Conservation (phyloP, 2,797 vertebrate species). For the Catharus ustulatus region DNA sequence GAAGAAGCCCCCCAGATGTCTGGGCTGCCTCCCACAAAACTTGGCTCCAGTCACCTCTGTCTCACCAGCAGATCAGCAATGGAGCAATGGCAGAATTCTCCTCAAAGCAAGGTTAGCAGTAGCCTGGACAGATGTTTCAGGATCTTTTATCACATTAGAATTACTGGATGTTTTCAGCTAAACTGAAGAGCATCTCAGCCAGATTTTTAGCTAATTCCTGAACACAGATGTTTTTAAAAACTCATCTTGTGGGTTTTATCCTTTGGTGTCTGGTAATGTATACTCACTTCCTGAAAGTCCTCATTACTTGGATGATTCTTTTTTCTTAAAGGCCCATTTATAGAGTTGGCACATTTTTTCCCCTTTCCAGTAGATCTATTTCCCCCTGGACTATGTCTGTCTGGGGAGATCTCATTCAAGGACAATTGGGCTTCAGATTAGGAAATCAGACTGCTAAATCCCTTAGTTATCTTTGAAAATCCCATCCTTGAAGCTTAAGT, state of each 20-base stretch:
- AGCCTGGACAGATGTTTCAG: constrained; percentile 35
- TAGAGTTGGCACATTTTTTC: neutral
- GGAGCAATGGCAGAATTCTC: neutral
- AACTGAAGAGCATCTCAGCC: neutral
- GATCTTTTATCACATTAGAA: constrained; percentile 42
- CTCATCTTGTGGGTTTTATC: constrained; percentile 34
- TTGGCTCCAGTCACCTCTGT: neutral
- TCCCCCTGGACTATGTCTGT: constrained; percentile 25
- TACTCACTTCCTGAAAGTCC: constrained; percentile 15
- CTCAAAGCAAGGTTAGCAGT: neutral
- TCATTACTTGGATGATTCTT: neutral
- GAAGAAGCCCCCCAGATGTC: neutral
- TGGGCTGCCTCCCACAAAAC: neutral
- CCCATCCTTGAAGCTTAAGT: constrained; percentile 62
- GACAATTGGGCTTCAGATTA: constrained; percentile 56
- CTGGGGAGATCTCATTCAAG: constrained; percentile 61
- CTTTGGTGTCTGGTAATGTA: neutral
- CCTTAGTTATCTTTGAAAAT: constrained; percentile 68
- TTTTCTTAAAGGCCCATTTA: constrained; percentile 12
- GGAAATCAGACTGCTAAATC: constrained; percentile 65
- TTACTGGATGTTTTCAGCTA: constrained; percentile 49
- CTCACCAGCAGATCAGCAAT: neutral
- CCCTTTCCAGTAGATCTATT: constrained; percentile 40
- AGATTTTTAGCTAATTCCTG: constrained; percentile 27
- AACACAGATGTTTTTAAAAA: constrained; percentile 56